These are phyloP conservation scores for Acinonyx jubatus DNA, from an alignment of 2,113 vertebrate genomes.

Conservation along the genomic window DNA sequence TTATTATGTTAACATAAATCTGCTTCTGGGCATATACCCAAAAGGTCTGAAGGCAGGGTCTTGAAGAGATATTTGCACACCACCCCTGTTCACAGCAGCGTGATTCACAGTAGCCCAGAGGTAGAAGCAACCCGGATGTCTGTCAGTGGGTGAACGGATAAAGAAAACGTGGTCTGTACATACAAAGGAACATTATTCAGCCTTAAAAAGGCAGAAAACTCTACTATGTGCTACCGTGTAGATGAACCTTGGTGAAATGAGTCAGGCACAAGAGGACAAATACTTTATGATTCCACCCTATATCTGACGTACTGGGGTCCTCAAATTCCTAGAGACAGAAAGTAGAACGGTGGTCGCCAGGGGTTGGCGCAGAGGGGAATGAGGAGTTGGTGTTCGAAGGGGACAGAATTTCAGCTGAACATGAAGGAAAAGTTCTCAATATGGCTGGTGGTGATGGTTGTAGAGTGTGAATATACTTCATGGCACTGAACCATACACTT, in stretches of 20 bases:
- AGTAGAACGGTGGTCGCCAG: neutral
- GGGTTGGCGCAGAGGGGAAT: fast-evolving
- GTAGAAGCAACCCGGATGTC: neutral
- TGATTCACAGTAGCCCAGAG: neutral
- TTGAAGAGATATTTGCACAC: neutral
- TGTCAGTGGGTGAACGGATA: fast-evolving
- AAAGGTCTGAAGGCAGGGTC: neutral
- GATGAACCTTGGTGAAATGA: neutral
- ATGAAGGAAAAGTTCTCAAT: neutral
- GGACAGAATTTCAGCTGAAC: neutral
- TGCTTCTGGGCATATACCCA: neutral
- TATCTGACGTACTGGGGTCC: neutral
- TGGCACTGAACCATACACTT: neutral
- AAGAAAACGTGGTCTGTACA: neutral
- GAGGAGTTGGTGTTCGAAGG: neutral
- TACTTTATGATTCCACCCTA: neutral
- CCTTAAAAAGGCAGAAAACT: neutral
- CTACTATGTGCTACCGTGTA: neutral
- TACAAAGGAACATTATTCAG: neutral
- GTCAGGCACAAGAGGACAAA: neutral
- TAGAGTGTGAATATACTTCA: too few relatives aligned
- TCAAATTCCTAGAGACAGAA: neutral
- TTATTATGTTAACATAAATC: too few relatives aligned
- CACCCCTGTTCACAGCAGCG: neutral
- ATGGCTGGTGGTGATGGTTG: neutral